Percentiles rank a stretch among this genome's conserved stretches.
These are phyloP conservation scores for Numenius phaeopus DNA, from an alignment of 2,797 vertebrate species.

Conservation along the genomic window DNA sequence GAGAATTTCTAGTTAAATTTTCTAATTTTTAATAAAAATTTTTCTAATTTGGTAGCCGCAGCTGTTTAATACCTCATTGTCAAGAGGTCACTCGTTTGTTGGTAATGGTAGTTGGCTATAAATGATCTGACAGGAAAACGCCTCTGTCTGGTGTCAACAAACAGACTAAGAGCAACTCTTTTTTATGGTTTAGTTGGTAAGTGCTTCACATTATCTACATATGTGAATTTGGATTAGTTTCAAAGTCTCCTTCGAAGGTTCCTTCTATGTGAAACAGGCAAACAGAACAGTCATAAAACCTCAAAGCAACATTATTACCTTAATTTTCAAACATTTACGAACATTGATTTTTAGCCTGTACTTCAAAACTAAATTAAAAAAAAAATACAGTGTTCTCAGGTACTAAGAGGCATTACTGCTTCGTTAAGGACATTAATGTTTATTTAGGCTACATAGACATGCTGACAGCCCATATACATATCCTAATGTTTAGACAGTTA, in stretches of 20 bases:
- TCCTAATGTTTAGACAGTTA: background rate
- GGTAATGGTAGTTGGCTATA: background rate
- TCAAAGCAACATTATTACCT: background rate
- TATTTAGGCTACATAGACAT: background rate
- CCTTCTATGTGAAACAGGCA: background rate
- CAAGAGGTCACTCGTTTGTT: fast-evolving
- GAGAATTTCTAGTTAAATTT: no score
- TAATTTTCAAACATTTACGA: background rate
- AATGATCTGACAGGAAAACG: background rate
- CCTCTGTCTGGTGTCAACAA: background rate
- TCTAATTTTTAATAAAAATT: no score
- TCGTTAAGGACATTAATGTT: background rate
- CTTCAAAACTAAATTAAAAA: background rate
- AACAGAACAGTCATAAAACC: background rate
- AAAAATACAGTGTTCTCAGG: background rate
- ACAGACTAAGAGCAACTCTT: background rate
- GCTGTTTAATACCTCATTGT: background rate
- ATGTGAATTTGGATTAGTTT: background rate
- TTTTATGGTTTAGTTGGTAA: background rate
- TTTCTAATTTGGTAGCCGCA: background rate
- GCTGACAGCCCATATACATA: background rate
- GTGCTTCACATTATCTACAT: background rate
- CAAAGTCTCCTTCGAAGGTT: background rate
- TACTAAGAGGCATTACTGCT: background rate
- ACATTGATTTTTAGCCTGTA: background rate